These are phyloP conservation scores for Cyphomyrmex costatus DNA, from an alignment of 1,140 invertebrate species.

Conservation along the genomic window DNA sequence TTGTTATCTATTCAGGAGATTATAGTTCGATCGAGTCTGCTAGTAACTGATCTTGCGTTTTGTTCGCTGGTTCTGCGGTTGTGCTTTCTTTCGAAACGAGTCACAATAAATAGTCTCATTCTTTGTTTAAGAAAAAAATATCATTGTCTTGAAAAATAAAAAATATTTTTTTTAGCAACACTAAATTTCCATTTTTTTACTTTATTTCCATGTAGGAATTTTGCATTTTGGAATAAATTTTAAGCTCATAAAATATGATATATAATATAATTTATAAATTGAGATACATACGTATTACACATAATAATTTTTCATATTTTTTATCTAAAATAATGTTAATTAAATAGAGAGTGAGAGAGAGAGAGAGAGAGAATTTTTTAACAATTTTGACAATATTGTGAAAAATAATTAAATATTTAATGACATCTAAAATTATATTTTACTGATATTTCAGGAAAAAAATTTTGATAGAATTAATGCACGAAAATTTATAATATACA, in stretches of 20 bases:
- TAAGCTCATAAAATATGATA: background rate
- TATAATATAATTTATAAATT: too few relatives aligned
- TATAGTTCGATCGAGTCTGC: constrained; percentile 68
- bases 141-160: background rate
- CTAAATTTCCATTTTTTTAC: background rate
- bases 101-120: constrained; percentile 8
- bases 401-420: background rate
- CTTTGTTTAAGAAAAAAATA: constrained; percentile 21
- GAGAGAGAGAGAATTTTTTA: background rate
- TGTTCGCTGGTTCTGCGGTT: constrained; percentile 40
- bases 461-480: background rate
- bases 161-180: background rate
- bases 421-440: background rate
- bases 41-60: constrained; percentile 67
- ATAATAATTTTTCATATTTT: background rate
- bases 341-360: background rate
- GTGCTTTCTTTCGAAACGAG: constrained; percentile 50
- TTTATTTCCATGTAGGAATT: background rate
- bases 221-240: background rate
- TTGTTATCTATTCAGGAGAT: constrained; percentile 75
- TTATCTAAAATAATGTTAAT: background rate
- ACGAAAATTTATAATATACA: constrained; percentile 27
- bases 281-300: background rate
- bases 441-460: background rate
- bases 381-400: background rate